Evolutionary conservation across 2,797 vertebrate genomes (phyloP).

Genomic region (Crypturellus tataupa): DNA sequence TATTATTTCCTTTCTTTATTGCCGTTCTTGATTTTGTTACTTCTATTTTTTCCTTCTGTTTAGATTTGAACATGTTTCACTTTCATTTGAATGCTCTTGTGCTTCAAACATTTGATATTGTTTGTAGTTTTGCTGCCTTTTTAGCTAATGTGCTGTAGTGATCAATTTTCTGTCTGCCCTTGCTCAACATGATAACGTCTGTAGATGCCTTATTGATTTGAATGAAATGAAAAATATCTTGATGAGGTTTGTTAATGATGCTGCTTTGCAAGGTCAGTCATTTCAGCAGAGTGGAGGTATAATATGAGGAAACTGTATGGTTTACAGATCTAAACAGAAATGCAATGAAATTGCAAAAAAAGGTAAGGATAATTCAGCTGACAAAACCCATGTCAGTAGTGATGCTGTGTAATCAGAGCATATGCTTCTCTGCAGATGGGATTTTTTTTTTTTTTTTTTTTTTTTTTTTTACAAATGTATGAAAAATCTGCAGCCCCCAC

Average conservation of each 20-base stretch:
- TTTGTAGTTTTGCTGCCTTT: background rate
- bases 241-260: background rate
- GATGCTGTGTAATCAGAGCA: background rate
- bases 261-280: background rate
- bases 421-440: too few species aligned
- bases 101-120: background rate
- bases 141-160: background rate
- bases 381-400: background rate
- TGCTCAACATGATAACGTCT: background rate
- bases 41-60: rapidly evolving
- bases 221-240: background rate
- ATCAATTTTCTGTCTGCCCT: background rate
- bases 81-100: background rate
- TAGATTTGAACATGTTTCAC: background rate
- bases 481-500: background rate
- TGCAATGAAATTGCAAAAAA: background rate
- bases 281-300: background rate
- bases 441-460: too few species aligned
- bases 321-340: background rate
- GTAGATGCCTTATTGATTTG: background rate
- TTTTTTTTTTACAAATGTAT: background rate
- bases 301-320: background rate
- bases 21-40: background rate
- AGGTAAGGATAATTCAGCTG: background rate
- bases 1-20: background rate